Evolutionary conservation across 2,797 vertebrate species (phyloP).

Genomic region (Sebastes cheni): DNA sequence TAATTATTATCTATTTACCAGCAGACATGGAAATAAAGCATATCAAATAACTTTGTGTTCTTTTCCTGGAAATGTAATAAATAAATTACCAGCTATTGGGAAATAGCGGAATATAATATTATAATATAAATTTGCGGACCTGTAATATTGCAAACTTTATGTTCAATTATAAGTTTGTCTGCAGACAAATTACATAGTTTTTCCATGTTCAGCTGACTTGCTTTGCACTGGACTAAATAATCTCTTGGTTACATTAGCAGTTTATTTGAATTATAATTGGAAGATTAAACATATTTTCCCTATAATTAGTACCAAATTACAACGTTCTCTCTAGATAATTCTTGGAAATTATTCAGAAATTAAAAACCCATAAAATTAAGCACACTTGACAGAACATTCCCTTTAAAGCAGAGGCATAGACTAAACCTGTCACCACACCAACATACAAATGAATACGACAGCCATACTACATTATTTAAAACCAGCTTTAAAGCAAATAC

Average conservation of each 20-base stretch:
- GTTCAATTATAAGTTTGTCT: background rate
- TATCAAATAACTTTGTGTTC: no score
- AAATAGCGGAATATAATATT: no score
- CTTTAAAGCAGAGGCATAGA: background rate
- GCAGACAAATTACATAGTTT: background rate
- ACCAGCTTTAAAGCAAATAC: constrained; percentile 46
- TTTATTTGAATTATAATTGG: background rate
- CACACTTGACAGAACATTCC: background rate
- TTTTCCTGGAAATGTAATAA: no score
- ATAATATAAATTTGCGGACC: no score
- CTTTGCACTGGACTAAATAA: background rate
- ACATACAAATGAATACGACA: background rate
- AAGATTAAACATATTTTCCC: background rate
- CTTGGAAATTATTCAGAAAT: background rate
- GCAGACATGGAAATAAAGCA: no score
- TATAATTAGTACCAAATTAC: background rate
- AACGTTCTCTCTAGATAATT: background rate
- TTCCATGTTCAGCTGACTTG: background rate
- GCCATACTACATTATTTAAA: background rate
- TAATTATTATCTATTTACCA: no score
- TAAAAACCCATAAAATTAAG: constrained; percentile 8
- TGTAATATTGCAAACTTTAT: background rate
- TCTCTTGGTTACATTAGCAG: background rate
- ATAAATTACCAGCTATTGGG: no score
- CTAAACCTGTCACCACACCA: background rate